These are phyloP conservation scores for Aegotheles bennettii DNA, from an alignment of 2,113 vertebrate species.

Conservation along the genomic window DNA sequence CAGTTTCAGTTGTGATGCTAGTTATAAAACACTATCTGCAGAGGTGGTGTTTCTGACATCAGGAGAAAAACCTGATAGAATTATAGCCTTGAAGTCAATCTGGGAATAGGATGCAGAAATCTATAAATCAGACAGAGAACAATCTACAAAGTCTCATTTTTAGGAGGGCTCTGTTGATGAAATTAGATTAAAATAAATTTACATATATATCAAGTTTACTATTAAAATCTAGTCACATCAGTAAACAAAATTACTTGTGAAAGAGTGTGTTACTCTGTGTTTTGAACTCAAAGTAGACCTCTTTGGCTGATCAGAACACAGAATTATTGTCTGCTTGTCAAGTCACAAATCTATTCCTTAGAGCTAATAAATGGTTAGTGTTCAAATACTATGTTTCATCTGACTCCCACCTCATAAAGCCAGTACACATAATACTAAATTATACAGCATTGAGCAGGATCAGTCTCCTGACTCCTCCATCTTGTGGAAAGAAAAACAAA, in stretches of 20 bases:
- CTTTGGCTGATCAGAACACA: slow-evolving; percentile 70
- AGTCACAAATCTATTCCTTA: slow-evolving; percentile 70
- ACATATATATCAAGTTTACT: slow-evolving; percentile 83
- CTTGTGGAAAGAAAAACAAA: slow-evolving; percentile 39
- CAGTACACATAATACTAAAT: slow-evolving; percentile 66
- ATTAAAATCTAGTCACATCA: slow-evolving; percentile 73
- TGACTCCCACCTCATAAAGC: slow-evolving; percentile 70
- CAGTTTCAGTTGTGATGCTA: slow-evolving; percentile 30
- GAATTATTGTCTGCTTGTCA: slow-evolving; percentile 75
- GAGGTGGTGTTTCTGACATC: slow-evolving; percentile 60
- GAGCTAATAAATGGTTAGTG: slow-evolving; percentile 73
- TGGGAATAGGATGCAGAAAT: slow-evolving; percentile 65
- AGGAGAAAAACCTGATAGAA: slow-evolving; percentile 68
- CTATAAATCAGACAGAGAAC: slow-evolving; percentile 71
- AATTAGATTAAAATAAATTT: slow-evolving; percentile 82
- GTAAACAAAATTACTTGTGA: slow-evolving; percentile 74
- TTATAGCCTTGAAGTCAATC: slow-evolving; percentile 68
- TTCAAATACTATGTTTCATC: slow-evolving; percentile 70
- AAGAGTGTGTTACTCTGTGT: slow-evolving; percentile 47
- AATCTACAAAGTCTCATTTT: slow-evolving; percentile 67
- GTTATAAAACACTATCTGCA: slow-evolving; percentile 62
- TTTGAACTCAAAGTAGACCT: slow-evolving; percentile 62
- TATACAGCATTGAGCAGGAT: slow-evolving; percentile 58
- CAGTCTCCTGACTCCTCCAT: slow-evolving; percentile 64
- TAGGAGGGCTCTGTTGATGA: slow-evolving; percentile 68